Conservation (phyloP, 2,888 invertebrate genomes). For the Sesia bembeciformis region DNA sequence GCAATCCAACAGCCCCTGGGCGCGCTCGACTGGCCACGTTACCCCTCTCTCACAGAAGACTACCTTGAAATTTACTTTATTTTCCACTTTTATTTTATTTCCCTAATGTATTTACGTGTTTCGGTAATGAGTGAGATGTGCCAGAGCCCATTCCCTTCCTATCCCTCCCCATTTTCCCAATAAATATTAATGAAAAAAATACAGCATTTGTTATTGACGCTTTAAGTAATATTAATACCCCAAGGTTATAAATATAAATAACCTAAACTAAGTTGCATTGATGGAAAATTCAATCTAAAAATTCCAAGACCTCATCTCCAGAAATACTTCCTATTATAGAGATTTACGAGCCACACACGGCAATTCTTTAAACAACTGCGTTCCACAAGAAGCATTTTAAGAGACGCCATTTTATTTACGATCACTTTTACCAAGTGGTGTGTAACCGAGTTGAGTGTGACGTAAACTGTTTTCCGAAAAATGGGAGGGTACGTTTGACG, state of each 20-base stretch:
- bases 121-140: too few relatives aligned
- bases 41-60: too few relatives aligned
- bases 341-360: conserved; percentile 39
- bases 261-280: background rate
- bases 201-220: too few relatives aligned
- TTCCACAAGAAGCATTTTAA: conserved; percentile 35
- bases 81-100: too few relatives aligned
- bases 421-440: conserved; percentile 25
- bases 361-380: conserved; percentile 35
- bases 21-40: too few relatives aligned
- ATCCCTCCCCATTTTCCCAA: too few relatives aligned
- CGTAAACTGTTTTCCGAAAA: conserved; percentile 18
- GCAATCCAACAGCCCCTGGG: too few relatives aligned
- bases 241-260: background rate
- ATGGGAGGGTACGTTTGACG: background rate
- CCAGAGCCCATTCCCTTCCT: too few relatives aligned
- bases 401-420: conserved; percentile 34
- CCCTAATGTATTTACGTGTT: too few relatives aligned
- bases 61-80: too few relatives aligned
- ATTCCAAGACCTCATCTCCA: conserved; percentile 2
- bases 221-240: background rate
- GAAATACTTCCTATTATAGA: conserved; percentile 24
- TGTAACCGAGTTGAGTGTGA: conserved; percentile 37
- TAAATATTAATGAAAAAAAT: too few relatives aligned
- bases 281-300: background rate